phyloP scores from a whole-genome alignment of 2,113 vertebrate species.

The Sigmodon hispidus region DNA sequence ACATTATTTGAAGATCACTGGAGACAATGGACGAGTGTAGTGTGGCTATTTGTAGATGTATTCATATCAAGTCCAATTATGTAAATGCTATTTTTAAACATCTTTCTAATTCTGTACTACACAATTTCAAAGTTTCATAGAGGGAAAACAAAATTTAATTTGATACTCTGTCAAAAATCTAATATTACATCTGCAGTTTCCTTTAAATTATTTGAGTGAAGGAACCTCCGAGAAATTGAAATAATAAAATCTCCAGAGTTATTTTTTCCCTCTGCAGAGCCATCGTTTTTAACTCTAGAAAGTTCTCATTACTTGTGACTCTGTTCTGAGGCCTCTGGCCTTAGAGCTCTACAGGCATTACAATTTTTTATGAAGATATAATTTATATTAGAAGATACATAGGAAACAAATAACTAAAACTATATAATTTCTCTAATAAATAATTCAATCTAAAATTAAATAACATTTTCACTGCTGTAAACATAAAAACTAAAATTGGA shows the following conservation, averaged over 20 bases:
- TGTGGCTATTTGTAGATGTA: conserved; percentile 61
- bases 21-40: conserved; percentile 44
- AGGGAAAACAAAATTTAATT: conserved; percentile 77
- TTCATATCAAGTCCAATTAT: conserved; percentile 60
- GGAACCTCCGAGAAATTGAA: conserved; percentile 56
- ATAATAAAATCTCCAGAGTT: conserved; percentile 65
- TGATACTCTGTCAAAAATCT: conserved; percentile 72
- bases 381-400: conserved; percentile 17
- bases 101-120: conserved; percentile 64
- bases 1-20: conserved; percentile 56
- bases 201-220: conserved; percentile 65
- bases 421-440: conserved; percentile 1
- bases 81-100: conserved; percentile 76
- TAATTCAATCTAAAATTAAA: conserved; percentile 32
- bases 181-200: conserved; percentile 51
- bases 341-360: conserved; percentile 6
- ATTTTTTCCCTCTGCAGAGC: conserved; percentile 28
- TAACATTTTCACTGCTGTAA: not conserved
- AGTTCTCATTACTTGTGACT: not conserved
- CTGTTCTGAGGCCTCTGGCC: not conserved
- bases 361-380: conserved; percentile 48
- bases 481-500: conserved; percentile 25
- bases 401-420: conserved; percentile 33
- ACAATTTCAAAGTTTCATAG: conserved; percentile 66
- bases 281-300: not conserved